A percentile compares a stretch with the other conserved stretches of the same genome.
Evolutionary conservation across 1,140 invertebrate genomes (phyloP).

Genomic region (Aphis craccivora): DNA sequence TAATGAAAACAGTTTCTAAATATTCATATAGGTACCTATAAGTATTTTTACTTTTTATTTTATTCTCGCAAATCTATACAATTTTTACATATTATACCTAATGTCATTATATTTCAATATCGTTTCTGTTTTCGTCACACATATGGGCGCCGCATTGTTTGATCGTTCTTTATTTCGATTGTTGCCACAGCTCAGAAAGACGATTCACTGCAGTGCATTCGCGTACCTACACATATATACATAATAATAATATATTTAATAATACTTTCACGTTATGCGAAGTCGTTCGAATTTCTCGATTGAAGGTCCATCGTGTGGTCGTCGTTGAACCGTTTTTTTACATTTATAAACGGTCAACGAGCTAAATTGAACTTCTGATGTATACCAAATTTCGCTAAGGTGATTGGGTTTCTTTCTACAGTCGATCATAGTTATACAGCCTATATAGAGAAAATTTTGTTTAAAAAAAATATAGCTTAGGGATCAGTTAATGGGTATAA

Average conservation of each 20-base stretch:
- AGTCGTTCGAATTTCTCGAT: too few species aligned
- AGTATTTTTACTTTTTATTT: neutral
- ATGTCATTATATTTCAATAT: neutral
- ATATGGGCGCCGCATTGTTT: neutral
- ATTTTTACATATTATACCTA: neutral
- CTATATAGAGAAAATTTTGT: too few species aligned
- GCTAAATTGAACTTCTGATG: neutral
- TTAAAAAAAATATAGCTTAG: too few species aligned
- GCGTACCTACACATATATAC: too few species aligned
- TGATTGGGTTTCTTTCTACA: neutral
- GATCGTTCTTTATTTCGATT: neutral
- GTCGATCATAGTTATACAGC: too few species aligned
- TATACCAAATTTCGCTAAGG: neutral
- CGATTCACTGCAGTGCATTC: neutral
- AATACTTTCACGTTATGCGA: too few species aligned
- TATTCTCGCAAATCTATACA: neutral
- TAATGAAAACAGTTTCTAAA: slow-evolving; percentile 2
- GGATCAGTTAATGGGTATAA: too few species aligned
- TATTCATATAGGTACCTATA: neutral
- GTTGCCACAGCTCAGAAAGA: neutral
- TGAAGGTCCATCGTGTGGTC: too few species aligned
- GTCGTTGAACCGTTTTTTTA: neutral
- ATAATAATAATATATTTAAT: too few species aligned
- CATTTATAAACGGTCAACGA: neutral
- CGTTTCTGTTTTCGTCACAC: neutral